These are phyloP conservation scores for Drosophila colorata DNA, from an alignment of 2,888 invertebrate species.

Conservation along the genomic window DNA sequence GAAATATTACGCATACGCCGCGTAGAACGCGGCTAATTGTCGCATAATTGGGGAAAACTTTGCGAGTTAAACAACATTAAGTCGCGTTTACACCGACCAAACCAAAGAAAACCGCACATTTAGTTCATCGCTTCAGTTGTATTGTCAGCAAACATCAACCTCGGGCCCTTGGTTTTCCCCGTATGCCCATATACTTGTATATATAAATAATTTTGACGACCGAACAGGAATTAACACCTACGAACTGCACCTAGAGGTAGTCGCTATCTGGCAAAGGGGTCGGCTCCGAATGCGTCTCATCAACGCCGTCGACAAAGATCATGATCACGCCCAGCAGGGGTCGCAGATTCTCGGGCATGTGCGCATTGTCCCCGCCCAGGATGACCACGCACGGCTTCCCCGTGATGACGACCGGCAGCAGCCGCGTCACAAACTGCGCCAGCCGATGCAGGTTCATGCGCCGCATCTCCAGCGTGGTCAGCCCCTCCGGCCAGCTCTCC, in stretches of 20 bases:
- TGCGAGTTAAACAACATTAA: neutral
- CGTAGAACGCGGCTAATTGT: constrained; percentile 8
- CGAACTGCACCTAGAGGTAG: constrained; percentile 25
- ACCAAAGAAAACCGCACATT: neutral
- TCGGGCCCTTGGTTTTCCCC: neutral
- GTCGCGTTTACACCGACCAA: neutral
- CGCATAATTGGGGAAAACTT: constrained; percentile 7
- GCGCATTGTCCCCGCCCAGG: constrained; percentile 52
- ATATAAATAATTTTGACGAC: constrained; percentile 24
- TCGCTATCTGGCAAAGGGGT: constrained; percentile 35
- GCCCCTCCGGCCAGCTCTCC: constrained; percentile 60
- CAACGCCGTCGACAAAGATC: constrained; percentile 62
- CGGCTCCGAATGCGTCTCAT: constrained; percentile 41
- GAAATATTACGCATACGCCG: constrained; percentile 17
- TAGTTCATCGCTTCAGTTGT: neutral
- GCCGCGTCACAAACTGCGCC: constrained; percentile 42
- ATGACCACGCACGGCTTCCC: constrained; percentile 57
- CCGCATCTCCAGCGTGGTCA: constrained; percentile 50
- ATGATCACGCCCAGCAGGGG: constrained; percentile 54
- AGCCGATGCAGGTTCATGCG: constrained; percentile 51
- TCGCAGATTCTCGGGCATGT: constrained; percentile 62
- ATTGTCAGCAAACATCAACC: neutral
- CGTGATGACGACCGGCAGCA: constrained; percentile 36
- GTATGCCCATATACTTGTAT: neutral
- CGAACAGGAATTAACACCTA: constrained; percentile 20